Evolutionary conservation across 2,113 vertebrate genomes (phyloP).

Genomic region (Hiodon tergisus): DNA sequence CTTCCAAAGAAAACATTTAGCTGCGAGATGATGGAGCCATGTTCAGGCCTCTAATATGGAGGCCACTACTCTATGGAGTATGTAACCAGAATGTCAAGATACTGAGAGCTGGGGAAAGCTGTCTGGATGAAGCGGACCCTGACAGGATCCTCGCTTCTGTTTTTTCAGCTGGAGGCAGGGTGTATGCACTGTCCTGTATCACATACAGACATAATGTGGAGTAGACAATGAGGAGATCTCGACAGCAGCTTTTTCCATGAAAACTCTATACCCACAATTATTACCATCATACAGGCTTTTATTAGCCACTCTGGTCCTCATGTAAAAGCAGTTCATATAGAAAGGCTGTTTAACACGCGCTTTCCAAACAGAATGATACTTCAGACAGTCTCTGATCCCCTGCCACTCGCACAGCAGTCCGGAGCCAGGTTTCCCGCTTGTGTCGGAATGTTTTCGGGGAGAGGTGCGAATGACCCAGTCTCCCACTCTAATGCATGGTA

Average conservation of each 20-base stretch:
- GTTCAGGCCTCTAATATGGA: no score
- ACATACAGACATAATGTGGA: not conserved
- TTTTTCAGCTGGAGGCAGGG: no score
- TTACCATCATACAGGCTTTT: conserved; percentile 19
- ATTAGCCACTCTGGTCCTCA: not conserved
- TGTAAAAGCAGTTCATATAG: not conserved
- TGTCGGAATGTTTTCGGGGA: conserved; percentile 11
- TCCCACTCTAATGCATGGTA: conserved; percentile 21
- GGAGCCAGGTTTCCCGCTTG: not conserved
- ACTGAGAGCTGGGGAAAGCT: no score
- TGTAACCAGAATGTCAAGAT: no score
- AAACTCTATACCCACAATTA: not conserved
- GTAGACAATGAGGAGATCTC: conserved; percentile 15
- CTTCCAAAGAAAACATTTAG: conserved; percentile 32
- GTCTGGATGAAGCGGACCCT: no score
- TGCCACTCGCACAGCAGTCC: not conserved
- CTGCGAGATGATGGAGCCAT: not conserved
- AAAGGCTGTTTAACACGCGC: not conserved
- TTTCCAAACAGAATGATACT: not conserved
- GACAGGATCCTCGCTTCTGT: not conserved
- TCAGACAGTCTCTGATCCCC: not conserved
- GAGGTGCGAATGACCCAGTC: conserved; percentile 15
- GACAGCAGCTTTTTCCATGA: conserved; percentile 23
- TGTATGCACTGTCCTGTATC: no score
- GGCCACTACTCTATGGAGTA: no score